phyloP scores from a whole-genome alignment of 2,888 invertebrate genomes.

The Synergus laeviventris region DNA sequence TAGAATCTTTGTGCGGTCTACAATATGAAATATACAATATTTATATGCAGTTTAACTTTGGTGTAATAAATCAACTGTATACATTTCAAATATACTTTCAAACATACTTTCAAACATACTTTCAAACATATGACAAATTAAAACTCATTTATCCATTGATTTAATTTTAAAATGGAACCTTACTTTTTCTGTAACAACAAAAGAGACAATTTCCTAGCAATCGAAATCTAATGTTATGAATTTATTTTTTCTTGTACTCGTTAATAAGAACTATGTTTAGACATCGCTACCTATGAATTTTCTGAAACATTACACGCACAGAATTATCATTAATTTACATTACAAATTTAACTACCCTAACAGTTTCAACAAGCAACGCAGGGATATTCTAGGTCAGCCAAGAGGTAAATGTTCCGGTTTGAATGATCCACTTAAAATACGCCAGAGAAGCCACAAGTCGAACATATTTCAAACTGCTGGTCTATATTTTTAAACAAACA shows the following conservation, averaged over 20 bases:
- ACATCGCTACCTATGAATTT: conserved; percentile 1
- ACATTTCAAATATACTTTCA: no score
- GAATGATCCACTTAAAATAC: neutral
- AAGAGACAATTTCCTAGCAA: no score
- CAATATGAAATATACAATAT: no score
- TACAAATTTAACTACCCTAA: neutral
- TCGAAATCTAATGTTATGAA: no score
- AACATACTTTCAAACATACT: no score
- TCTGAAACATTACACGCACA: neutral
- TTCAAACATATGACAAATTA: no score
- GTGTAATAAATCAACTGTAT: no score
- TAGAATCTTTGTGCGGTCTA: no score
- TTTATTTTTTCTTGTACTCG: neutral
- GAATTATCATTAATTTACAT: neutral
- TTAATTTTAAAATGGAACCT: no score
- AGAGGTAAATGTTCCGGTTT: neutral
- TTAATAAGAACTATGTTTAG: neutral
- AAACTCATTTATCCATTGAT: no score
- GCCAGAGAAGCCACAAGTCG: conserved; percentile 1
- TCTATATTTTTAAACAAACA: neutral
- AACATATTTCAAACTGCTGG: neutral
- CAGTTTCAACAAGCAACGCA: neutral
- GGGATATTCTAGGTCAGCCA: neutral
- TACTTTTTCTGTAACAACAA: no score
- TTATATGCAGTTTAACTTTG: no score